Base-by-base conservation (phyloP, 2,113 vertebrate species). In the Stercorarius parasiticus region DNA sequence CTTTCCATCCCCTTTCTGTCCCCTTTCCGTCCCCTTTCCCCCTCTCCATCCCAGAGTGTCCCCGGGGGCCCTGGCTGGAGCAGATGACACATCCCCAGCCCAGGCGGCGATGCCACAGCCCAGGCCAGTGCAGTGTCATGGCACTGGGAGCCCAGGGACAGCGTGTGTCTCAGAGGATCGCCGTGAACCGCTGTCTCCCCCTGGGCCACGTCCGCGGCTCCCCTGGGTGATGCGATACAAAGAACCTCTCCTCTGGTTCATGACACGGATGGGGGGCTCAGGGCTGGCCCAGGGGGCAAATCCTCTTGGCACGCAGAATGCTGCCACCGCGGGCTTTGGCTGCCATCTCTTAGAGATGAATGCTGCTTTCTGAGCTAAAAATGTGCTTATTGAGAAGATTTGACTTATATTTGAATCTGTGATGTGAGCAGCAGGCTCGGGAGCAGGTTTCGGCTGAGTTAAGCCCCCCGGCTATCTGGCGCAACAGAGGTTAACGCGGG, bases 161-260 rank as follows among this genome's bases (percentile, higher is more conserved):
- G 55, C 3, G 6, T 18, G 38, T 42, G 30, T 42, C 77, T 42
- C 70, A 17, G 52, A 30, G 67, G 42, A 19, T 56, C 10, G 1
- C 26, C 12, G 0, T 13, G 52, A 81, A 10, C 53, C 17, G 0
- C 76, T 10, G 12, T 12, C 4, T 40, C 8, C 34, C 70, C n/a
- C 22, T 1, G 66, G 66, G 56, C 49, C 3, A 1, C 43, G 52
- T 52, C 67, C 3, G 4, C 2, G 6, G 29, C 32, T n/a, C 17
- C 69, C 49, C 26, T 0, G 12, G 30, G 67, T 13, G 11, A 25
- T 32, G 26, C 2, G 1, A 5, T 50, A 56, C n/a, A n/a, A 49
- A 32, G 17, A 30, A 11, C 10, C 30, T 64, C 80, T 62, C 40
- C 62, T 34, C 67, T 16, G 22, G 34, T 62, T 42, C 32, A 52